Conservation (phyloP, 2,888 invertebrate species). For the Athrips mouffetella region DNA sequence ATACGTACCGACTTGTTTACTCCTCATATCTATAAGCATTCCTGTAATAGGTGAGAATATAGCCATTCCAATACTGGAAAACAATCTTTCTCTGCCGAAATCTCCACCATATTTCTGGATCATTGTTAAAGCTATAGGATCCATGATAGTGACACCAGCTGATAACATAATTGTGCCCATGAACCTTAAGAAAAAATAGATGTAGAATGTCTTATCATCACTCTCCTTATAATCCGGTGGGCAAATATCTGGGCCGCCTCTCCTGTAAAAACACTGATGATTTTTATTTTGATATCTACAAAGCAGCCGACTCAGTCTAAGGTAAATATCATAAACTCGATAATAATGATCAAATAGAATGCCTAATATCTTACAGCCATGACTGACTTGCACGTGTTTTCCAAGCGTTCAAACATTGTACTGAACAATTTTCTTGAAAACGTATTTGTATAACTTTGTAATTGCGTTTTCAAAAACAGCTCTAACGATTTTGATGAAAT, state of each 20-base stretch:
- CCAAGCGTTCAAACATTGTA: too few relatives aligned
- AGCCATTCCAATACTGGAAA: conserved; percentile 90
- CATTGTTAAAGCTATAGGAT: conserved; percentile 91
- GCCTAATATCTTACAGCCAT: not conserved
- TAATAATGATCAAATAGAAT: conserved; percentile 2
- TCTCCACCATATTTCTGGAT: conserved; percentile 90
- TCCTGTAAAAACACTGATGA: conserved; percentile 73
- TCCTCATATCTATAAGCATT: conserved; percentile 85
- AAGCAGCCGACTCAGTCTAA: conserved; percentile 8
- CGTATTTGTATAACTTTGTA: too few relatives aligned
- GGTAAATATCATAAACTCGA: conserved; percentile 8
- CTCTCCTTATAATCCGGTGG: conserved; percentile 89
- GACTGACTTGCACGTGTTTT: too few relatives aligned
- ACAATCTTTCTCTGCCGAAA: conserved; percentile 88
- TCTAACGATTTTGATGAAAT: too few relatives aligned
- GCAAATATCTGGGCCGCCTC: conserved; percentile 86
- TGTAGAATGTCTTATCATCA: conserved; percentile 88
- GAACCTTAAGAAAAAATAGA: conserved; percentile 88
- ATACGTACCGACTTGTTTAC: conserved; percentile 77
- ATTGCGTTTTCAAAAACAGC: too few relatives aligned
- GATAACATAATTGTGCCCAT: conserved; percentile 89
- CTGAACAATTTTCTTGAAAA: too few relatives aligned
- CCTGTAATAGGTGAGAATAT: conserved; percentile 90
- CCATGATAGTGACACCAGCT: conserved; percentile 92
- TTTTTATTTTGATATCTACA: conserved; percentile 26